Base-by-base conservation (phyloP, 2,797 vertebrate species). In the Muraenolepis orangiensis region DNA sequence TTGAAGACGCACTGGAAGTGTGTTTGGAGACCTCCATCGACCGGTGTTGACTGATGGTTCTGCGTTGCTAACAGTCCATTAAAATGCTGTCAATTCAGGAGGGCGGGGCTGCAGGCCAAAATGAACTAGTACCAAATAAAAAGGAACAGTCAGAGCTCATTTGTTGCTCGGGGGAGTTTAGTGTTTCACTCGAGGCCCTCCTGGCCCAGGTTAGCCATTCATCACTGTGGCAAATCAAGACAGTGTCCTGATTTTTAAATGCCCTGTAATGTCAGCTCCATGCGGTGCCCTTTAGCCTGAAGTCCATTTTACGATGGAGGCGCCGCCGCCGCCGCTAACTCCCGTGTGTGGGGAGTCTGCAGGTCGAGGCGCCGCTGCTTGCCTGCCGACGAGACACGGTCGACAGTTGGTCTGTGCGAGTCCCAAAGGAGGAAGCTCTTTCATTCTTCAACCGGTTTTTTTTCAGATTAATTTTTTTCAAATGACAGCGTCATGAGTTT, bases 61-160 rank as follows among this genome's bases (percentile, higher is more conserved):
- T 64, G 29, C 31, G 66, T 42, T 20, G 81, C 72, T 84, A 85
- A 84, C 87, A 75, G 81, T 87, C 78, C 69, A 71, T 82, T 85
- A 85, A 90, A 86, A 71, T 34, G 79, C 78, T 0, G 26, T 91
- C n/a, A 86, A 92, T 89, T 87, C 82, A 78, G 82, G 32, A 6
- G 69, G 90, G 86, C 87, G 82, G 85, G 72, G 75, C 76, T 80
- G 76, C 84, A 79, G 40, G 78, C 85, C 86, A 82, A 71, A 86
- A 90, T 88, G 87, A 90, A 90, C 91, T 87, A 84, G 90, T 81
- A 89, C 90, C 88, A 91, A 91, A 91, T 92, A 89, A 92, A 92
- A 92, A 89, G 81, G 84, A 91, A 85, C 88, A 82, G 89, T 90
- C 85, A 91, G 89, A 90, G 88, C 87, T 92, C 85, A 90, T 91